Percentiles rank a stretch among this genome's conserved stretches.
phyloP scores from a whole-genome alignment of 2,113 vertebrate genomes.

The Mus spicilegus region DNA sequence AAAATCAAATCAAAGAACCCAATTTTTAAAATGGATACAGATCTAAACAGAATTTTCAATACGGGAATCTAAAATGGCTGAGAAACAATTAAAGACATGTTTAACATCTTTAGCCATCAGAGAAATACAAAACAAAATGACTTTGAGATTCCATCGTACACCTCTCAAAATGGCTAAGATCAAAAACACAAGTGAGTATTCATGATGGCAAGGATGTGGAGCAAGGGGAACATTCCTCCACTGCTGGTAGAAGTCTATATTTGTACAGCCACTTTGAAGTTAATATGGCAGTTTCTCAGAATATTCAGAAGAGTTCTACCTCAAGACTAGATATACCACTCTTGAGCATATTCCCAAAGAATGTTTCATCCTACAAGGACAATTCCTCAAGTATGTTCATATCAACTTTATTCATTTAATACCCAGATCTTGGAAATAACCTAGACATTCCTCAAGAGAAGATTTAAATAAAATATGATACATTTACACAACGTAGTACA shows the following conservation, averaged over 20 bases:
- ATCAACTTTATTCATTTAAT: neutral
- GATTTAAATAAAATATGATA: neutral
- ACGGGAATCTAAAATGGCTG: no score
- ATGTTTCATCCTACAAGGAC: neutral
- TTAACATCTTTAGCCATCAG: no score
- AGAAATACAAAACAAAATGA: no score
- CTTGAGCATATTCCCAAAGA: neutral
- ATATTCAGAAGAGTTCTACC: neutral
- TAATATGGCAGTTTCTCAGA: neutral
- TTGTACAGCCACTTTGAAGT: neutral
- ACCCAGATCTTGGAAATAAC: neutral
- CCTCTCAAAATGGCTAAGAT: no score
- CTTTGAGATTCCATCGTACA: no score
- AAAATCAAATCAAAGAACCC: neutral
- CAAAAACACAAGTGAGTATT: no score
- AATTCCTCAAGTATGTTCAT: neutral
- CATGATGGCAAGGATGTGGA: no score
- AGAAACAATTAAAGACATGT: no score
- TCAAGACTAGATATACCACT: neutral
- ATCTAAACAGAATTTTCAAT: no score
- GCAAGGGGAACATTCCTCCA: no score
- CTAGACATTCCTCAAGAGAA: neutral
- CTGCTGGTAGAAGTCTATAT: no score
- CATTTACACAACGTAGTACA: neutral
- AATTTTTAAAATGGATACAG: no score